phyloP scores from a whole-genome alignment of 2,888 invertebrate species.

The Drosophila hawaiiensis region DNA sequence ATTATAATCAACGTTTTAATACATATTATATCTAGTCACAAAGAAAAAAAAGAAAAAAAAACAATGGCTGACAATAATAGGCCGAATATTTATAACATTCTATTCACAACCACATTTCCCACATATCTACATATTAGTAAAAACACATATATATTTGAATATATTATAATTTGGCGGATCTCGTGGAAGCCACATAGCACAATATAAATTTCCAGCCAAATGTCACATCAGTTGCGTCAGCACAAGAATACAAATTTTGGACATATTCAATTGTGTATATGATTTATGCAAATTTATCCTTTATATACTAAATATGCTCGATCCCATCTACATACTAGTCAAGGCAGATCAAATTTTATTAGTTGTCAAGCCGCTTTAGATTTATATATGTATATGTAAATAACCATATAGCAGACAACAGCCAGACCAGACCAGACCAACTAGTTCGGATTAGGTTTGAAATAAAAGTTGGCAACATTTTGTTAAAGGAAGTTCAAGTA shows the following conservation, averaged over 20 bases:
- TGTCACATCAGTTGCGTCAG: constrained; percentile 68
- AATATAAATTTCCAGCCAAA: constrained; percentile 51
- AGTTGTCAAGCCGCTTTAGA: constrained; percentile 67
- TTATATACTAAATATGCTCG: constrained; percentile 41
- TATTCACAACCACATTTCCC: constrained; percentile 17
- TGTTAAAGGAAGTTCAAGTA: constrained; percentile 41
- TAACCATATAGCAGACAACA: constrained; percentile 43
- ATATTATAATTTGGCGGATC: constrained; percentile 75
- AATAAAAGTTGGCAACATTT: constrained; percentile 7
- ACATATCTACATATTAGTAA: not conserved
- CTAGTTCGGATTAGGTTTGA: constrained; percentile 44
- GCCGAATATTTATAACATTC: constrained; percentile 45
- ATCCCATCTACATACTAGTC: constrained; percentile 58
- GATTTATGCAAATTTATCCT: constrained; percentile 80
- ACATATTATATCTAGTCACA: constrained; percentile 15
- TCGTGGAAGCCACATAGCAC: constrained; percentile 38
- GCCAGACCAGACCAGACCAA: constrained; percentile 38
- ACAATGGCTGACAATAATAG: constrained; percentile 41
- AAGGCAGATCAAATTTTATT: constrained; percentile 69
- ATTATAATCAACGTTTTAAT: constrained; percentile 60
- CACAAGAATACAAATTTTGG: constrained; percentile 50
- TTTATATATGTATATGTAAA: constrained; percentile 75
- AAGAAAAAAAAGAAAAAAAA: constrained; percentile 4
- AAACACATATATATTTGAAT: constrained; percentile 1
- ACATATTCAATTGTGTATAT: constrained; percentile 75